Conservation (phyloP, 2,888 invertebrate species). For the Cremastinae sp. region DNA sequence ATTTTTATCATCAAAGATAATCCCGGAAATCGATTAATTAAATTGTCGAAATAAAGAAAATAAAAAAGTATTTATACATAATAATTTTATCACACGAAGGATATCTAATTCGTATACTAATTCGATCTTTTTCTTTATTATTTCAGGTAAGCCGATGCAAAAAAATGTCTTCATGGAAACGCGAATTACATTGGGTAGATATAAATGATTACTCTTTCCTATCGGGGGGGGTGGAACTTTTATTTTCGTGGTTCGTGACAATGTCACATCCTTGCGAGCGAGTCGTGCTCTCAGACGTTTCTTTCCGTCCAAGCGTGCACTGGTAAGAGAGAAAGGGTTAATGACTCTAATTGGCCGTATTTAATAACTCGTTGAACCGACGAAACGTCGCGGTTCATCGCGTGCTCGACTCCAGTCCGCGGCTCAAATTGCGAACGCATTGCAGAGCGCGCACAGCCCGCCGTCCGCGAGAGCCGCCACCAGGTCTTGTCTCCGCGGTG, state of each 20-base stretch:
- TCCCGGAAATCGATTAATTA: too few species aligned
- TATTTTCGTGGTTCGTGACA: slow-evolving; percentile 36
- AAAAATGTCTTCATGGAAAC: slow-evolving; percentile 12
- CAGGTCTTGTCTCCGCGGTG: slow-evolving; percentile 6
- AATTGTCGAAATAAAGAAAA: too few species aligned
- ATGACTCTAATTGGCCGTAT: slow-evolving; percentile 47
- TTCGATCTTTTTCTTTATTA: slow-evolving; percentile 28
- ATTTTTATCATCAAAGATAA: too few species aligned
- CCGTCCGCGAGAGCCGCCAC: not conserved
- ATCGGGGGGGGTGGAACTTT: not conserved
- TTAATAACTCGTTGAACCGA: slow-evolving; percentile 35
- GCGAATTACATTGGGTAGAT: slow-evolving; percentile 29
- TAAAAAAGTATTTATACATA: too few species aligned
- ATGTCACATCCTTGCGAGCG: slow-evolving; percentile 26
- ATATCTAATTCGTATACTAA: too few species aligned
- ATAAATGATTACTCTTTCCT: not conserved
- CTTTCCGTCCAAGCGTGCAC: not conserved
- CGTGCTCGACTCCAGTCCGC: slow-evolving; percentile 31
- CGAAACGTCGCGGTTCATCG: slow-evolving; percentile 40
- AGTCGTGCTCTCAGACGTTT: slow-evolving; percentile 11
- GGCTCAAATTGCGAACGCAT: slow-evolving; percentile 34
- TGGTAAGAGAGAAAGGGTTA: not conserved
- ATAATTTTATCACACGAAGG: too few species aligned
- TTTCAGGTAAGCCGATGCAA: slow-evolving; percentile 59
- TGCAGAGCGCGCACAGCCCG: slow-evolving; percentile 11